These are phyloP conservation scores for Platichthys flesus DNA, from an alignment of 2,113 vertebrate species.

Conservation along the genomic window DNA sequence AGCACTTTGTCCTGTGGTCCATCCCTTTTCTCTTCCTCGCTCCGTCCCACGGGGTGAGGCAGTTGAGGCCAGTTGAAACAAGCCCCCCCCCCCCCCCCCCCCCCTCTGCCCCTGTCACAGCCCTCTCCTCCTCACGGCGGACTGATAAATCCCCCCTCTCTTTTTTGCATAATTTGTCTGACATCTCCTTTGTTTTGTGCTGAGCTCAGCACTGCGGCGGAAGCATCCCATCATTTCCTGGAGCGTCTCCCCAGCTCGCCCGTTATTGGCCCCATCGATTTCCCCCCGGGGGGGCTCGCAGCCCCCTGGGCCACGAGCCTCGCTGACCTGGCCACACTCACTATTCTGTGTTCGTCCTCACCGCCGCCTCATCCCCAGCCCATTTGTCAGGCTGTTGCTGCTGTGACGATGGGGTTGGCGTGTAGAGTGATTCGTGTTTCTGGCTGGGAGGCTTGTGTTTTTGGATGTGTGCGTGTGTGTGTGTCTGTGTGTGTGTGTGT, in stretches of 20 bases:
- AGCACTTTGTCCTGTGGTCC: constrained; percentile 32
- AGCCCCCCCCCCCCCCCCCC: constrained; percentile 21
- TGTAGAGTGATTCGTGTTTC: constrained; percentile 54
- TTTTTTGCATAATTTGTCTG: constrained; percentile 73
- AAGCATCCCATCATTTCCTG: constrained; percentile 70
- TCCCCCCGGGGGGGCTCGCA: not conserved
- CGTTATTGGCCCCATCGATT: constrained; percentile 67
- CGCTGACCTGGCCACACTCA: constrained; percentile 46
- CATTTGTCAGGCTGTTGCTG: constrained; percentile 63
- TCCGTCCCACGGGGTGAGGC: constrained; percentile 29
- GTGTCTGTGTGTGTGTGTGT: constrained; percentile 3
- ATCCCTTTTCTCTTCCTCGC: constrained; percentile 13
- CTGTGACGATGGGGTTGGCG: constrained; percentile 33
- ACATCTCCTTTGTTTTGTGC: constrained; percentile 74
- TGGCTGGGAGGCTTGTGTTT: constrained; percentile 13
- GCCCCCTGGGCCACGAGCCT: constrained; percentile 34
- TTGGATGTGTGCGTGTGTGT: constrained; percentile 7
- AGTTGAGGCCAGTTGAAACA: constrained; percentile 25
- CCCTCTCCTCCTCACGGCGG: constrained; percentile 36
- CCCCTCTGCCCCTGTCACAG: constrained; percentile 30
- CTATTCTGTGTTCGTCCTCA: constrained; percentile 50
- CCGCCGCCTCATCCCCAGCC: constrained; percentile 17
- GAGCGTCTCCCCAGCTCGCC: constrained; percentile 42
- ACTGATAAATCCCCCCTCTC: constrained; percentile 53
- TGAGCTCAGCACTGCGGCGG: constrained; percentile 71